Evolutionary conservation across 2,797 vertebrate genomes (phyloP).

Genomic region (Podarcis lilfordi): DNA sequence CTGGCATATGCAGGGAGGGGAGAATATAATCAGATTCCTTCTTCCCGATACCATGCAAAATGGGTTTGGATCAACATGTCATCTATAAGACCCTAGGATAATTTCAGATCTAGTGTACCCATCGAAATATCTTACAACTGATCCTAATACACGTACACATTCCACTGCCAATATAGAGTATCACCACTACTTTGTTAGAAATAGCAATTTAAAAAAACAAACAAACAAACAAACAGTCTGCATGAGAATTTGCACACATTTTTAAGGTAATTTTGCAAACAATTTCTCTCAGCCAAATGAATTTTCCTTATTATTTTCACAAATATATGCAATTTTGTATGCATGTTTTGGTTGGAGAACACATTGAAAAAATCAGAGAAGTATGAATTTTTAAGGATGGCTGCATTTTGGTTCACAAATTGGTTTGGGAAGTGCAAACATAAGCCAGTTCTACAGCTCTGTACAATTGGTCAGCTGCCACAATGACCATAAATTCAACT

Average conservation of each 20-base stretch:
- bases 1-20: neutral
- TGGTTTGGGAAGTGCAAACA: neutral
- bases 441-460: neutral
- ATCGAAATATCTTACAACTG: neutral
- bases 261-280: neutral
- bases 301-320: no score
- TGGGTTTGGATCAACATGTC: neutral
- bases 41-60: neutral
- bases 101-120: neutral
- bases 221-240: neutral
- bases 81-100: neutral
- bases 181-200: neutral
- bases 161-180: neutral
- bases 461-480: neutral
- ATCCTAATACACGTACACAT: neutral
- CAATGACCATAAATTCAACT: no score
- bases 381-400: neutral
- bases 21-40: conserved; percentile 17
- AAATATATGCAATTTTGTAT: neutral
- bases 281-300: neutral
- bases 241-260: neutral
- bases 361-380: neutral
- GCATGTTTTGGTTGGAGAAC: neutral
- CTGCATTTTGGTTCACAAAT: neutral
- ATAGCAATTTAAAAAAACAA: neutral